phyloP scores from a whole-genome alignment of 2,888 invertebrate genomes.

The Oscheius onirici region DNA sequence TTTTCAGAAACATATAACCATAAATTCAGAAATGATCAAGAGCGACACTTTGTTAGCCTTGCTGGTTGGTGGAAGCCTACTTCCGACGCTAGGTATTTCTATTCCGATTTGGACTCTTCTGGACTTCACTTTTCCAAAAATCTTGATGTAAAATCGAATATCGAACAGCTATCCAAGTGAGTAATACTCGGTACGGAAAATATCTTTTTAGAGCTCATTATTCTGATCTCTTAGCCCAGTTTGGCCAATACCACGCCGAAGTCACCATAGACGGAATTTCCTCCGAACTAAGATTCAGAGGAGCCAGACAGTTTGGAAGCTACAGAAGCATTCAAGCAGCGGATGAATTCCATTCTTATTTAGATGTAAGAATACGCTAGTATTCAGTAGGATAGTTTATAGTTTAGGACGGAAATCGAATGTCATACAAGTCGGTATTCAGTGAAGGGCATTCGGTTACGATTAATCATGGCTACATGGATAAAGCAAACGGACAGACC shows the following conservation, averaged over 20 bases:
- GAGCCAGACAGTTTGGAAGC: slow-evolving; percentile 1
- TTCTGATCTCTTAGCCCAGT: slow-evolving; percentile 20
- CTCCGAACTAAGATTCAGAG: slow-evolving; percentile 9
- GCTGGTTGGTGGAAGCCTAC: slow-evolving; percentile 57
- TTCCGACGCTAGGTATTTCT: slow-evolving; percentile 48
- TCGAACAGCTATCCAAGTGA: slow-evolving; percentile 20
- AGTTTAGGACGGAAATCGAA: slow-evolving; percentile 13
- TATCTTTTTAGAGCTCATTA: background rate
- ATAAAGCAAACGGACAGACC: background rate
- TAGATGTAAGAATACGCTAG: slow-evolving; percentile 9
- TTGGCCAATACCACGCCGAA: slow-evolving; percentile 15
- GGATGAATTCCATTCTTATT: slow-evolving; percentile 30
- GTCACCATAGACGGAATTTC: background rate
- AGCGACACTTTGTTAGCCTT: slow-evolving; percentile 37
- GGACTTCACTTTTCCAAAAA: slow-evolving; percentile 4
- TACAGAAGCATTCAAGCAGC: background rate
- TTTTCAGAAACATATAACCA: background rate
- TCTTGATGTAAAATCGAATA: slow-evolving; percentile 26
- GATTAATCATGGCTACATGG: slow-evolving; percentile 11
- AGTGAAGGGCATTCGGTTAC: slow-evolving; percentile 8
- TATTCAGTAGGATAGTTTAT: background rate
- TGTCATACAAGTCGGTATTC: background rate
- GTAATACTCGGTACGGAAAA: background rate
- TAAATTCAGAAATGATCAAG: slow-evolving; percentile 21
- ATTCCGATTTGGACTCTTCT: slow-evolving; percentile 36